Percentiles rank a stretch among this genome's conserved stretches.
Conservation (phyloP, 2,888 invertebrate genomes). For the Eudemis profundana region DNA sequence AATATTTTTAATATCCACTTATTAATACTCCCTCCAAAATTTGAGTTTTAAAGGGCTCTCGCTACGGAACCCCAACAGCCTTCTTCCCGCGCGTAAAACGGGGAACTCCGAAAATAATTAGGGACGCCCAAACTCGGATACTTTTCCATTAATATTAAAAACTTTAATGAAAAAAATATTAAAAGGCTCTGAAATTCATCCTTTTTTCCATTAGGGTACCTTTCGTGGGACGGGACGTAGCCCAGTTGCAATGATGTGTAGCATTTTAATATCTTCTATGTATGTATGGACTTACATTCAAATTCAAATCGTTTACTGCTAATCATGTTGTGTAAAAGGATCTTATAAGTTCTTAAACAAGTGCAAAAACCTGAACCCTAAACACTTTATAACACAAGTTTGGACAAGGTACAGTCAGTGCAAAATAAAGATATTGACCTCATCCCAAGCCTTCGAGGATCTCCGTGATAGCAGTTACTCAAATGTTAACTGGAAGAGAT, state of each 20-base stretch:
- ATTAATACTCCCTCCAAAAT: slow-evolving; percentile 1
- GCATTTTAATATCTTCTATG: background rate
- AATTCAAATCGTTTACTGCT: too few relatives aligned
- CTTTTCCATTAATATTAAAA: slow-evolving; percentile 83
- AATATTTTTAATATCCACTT: slow-evolving; percentile 2
- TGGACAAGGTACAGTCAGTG: too few relatives aligned
- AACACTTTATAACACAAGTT: too few relatives aligned
- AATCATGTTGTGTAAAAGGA: too few relatives aligned
- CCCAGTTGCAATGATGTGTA: background rate
- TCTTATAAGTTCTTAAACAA: too few relatives aligned
- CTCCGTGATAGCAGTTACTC: too few relatives aligned
- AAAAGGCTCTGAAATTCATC: slow-evolving; percentile 80
- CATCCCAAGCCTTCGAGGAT: too few relatives aligned
- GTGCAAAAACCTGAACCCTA: too few relatives aligned
- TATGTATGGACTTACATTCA: too few relatives aligned
- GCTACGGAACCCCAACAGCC: slow-evolving; percentile 21
- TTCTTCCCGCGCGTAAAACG: slow-evolving; percentile 64
- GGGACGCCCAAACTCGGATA: slow-evolving; percentile 68
- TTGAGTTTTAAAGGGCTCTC: background rate
- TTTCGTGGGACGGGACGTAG: background rate
- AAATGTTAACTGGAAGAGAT: too few relatives aligned
- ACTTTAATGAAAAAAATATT: slow-evolving; percentile 85
- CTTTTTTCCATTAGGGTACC: slow-evolving; percentile 78
- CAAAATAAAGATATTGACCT: too few relatives aligned
- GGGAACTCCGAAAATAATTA: slow-evolving; percentile 78